Evolutionary conservation across 2,113 vertebrate genomes (phyloP), one percentile per base, ranked within the genome.

Genomic region (Greenwoodochromis staneri): DNA sequence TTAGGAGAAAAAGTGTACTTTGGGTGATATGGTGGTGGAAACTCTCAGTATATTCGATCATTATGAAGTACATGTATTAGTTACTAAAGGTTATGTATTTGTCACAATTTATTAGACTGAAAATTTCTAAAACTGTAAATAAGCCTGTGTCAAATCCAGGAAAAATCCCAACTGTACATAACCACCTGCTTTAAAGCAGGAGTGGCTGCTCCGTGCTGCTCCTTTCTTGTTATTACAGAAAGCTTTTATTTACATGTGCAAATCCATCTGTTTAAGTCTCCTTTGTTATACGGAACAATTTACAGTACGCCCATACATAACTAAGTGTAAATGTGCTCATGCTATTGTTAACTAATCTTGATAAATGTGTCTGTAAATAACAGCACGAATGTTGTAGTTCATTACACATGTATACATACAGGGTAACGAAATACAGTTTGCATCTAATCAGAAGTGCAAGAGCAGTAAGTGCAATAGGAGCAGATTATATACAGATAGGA

Each of bases 121-220:
- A 29, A 17, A 76, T 47, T 19, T 76, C 9, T 47, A 29, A 17
- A 55, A 24, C 38, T 31, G 45, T 36, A 61, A 87, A 90, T 83
- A 61, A 83, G 9, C 49, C 55, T 29, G 66, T 36, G 66, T 85
- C 19, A 85, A 17, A 87, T 73, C n/a, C n/a, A 7, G 76, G 51
- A 38, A 80, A 59, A 73, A 57, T 21, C 83, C 76, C 55, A 10
- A 55, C 51, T n/a, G 17, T 47, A 54, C 55, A 76, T 76, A 47
- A 76, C 1, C 84, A 83, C 54, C 40, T 29, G 81, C 49, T 91
- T 66, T 80, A 42, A 87, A 57, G 61, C 82, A 78, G 90, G 90
- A 90, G 83, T 91, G 88, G 88, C 91, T 83, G 92, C 90, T 93
- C 91, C 84, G 61, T 80, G 85, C 19, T 31, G 57, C 31, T 76